phyloP scores from a whole-genome alignment of 30 jellyfish, hydroid and myxozoan genomes.

The Nemopilema nomurai region DNA sequence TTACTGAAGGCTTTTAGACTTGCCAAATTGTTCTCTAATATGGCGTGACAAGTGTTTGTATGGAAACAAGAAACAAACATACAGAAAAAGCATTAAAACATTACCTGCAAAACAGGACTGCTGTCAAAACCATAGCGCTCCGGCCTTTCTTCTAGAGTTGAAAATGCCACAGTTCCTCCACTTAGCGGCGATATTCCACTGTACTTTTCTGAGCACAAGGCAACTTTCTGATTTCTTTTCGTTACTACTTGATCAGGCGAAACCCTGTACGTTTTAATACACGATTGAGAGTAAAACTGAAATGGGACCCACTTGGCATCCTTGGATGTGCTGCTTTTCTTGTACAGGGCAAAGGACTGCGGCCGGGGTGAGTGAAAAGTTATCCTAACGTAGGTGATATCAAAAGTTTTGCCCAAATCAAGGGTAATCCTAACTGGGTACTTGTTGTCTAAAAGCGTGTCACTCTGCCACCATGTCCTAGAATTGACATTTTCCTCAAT shows the following conservation, averaged over 20 bases:
- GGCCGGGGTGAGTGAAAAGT: slow-evolving; percentile 94
- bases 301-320: slow-evolving; percentile 91
- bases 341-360: slow-evolving; percentile 89
- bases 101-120: slow-evolving; percentile 83
- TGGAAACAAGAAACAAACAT: too few relatives aligned
- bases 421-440: slow-evolving; percentile 76
- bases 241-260: slow-evolving; percentile 67
- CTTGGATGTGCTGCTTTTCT: slow-evolving; percentile 71
- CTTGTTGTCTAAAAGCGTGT: slow-evolving; percentile 79
- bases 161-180: slow-evolving; percentile 96
- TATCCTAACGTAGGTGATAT: slow-evolving; percentile 78
- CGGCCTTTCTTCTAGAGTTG: slow-evolving; percentile 94
- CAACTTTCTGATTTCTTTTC: slow-evolving; percentile 82
- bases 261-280: slow-evolving; percentile 77
- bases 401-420: slow-evolving; percentile 90
- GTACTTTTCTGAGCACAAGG: slow-evolving; percentile 83
- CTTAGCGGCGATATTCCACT: slow-evolving; percentile 92
- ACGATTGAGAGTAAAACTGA: slow-evolving; percentile 86
- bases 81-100: background rate
- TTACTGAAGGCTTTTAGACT: background rate
- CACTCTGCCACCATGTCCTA: slow-evolving; percentile 98
- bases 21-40: background rate
- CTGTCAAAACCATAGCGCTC: slow-evolving; percentile 87
- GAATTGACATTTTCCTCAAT: slow-evolving; percentile 55
- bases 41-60: background rate